A percentile compares a stretch with the other conserved stretches of the same genome.
Evolutionary conservation across 1,140 invertebrate species (phyloP).

Genomic region (Pseudomyrmex pallidus): DNA sequence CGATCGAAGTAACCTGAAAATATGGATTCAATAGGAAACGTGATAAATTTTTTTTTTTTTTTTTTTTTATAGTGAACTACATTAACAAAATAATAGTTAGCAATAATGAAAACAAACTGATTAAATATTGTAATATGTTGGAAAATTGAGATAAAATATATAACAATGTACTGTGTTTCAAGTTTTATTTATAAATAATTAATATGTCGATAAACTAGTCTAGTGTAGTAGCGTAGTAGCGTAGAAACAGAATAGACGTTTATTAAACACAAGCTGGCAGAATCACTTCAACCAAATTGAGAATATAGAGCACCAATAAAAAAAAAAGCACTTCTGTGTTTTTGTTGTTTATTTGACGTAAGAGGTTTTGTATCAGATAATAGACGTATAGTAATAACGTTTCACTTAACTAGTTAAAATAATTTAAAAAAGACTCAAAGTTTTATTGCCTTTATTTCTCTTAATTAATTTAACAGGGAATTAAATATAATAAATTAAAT

Average conservation of each 20-base stretch:
- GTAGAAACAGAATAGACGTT: neutral
- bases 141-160: neutral
- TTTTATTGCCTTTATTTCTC: neutral
- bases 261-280: neutral
- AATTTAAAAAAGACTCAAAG: too few species aligned
- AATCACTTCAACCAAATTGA: too few species aligned
- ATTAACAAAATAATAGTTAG: slow-evolving; percentile 2
- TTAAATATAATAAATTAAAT: slow-evolving; percentile 16
- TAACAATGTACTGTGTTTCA: neutral
- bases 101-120: neutral
- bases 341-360: too few species aligned
- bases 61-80: neutral
- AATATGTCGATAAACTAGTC: neutral
- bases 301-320: too few species aligned
- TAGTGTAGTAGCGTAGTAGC: too few species aligned
- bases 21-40: slow-evolving; percentile 3
- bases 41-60: neutral
- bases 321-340: too few species aligned
- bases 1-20: neutral
- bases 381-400: too few species aligned
- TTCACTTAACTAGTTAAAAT: too few species aligned
- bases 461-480: neutral
- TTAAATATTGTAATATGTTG: neutral
- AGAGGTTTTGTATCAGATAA: too few species aligned
- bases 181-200: slow-evolving; percentile 11